A percentile compares a stretch with the other conserved stretches of the same genome.
phyloP scores from a whole-genome alignment of 1,140 invertebrate species.

The Spodoptera litura region DNA sequence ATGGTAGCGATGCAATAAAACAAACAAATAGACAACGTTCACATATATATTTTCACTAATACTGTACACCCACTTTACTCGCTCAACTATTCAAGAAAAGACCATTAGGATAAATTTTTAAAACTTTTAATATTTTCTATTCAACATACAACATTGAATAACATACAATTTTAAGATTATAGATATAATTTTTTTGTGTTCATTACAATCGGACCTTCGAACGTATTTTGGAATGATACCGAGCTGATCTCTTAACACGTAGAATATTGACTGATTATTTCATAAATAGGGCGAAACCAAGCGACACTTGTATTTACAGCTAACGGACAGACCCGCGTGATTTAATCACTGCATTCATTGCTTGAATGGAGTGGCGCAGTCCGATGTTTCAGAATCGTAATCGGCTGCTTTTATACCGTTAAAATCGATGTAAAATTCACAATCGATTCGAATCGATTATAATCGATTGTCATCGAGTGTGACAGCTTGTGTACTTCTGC shows the following conservation, averaged over 20 bases:
- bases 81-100: constrained; percentile 69
- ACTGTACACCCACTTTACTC: constrained; percentile 71
- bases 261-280: constrained; percentile 57
- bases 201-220: constrained; percentile 69
- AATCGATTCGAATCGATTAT: neutral
- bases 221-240: constrained; percentile 80
- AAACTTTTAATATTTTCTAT: constrained; percentile 82
- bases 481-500: constrained; percentile 53
- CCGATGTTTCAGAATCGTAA: constrained; percentile 2
- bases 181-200: constrained; percentile 64
- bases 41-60: constrained; percentile 81
- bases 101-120: constrained; percentile 69
- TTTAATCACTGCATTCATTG: constrained; percentile 26
- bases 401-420: neutral
- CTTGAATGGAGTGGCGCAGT: neutral
- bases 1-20: constrained; percentile 65
- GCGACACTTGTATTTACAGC: constrained; percentile 76
- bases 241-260: constrained; percentile 71
- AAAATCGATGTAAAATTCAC: constrained; percentile 2
- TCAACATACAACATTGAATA: constrained; percentile 83
- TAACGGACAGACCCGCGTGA: constrained; percentile 42
- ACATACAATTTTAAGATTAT: constrained; percentile 77
- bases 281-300: constrained; percentile 69
- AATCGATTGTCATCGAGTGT: neutral
- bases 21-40: constrained; percentile 67